These are phyloP conservation scores for Drosophila subobscura DNA, from an alignment of 1,140 invertebrate species.

Conservation along the genomic window DNA sequence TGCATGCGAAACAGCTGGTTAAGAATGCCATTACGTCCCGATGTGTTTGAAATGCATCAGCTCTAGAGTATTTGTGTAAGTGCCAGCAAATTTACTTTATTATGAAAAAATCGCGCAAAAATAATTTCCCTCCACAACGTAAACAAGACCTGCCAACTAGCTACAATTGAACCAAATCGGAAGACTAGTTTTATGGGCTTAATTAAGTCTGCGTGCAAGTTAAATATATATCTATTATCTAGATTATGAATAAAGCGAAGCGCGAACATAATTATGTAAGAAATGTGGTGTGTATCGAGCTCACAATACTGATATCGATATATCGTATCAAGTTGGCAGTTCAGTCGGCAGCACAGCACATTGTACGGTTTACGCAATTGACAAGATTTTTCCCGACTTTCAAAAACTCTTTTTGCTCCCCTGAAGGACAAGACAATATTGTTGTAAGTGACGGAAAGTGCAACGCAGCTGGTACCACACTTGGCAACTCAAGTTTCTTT, in stretches of 20 bases:
- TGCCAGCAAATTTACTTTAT: no score
- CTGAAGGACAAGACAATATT: conserved; percentile 13
- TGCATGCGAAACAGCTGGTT: no score
- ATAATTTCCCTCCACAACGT: conserved; percentile 49
- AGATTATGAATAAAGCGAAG: background rate
- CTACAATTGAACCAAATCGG: background rate
- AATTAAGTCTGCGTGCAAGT: no score
- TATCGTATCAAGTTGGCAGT: conserved; percentile 4
- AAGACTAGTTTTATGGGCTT: no score
- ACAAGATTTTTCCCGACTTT: conserved; percentile 24
- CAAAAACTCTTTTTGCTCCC: conserved; percentile 32
- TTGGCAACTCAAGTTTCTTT: background rate
- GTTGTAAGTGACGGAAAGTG: conserved; percentile 43
- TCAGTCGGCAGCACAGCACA: conserved; percentile 48
- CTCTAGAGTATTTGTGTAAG: no score
- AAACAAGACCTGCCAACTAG: conserved; percentile 18
- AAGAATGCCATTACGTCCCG: no score
- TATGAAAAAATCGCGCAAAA: conserved; percentile 42
- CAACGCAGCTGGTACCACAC: no score
- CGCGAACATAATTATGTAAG: background rate
- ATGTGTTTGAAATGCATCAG: no score
- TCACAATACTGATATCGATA: conserved; percentile 22
- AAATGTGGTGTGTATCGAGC: background rate
- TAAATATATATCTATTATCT: no score
- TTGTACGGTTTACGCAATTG: conserved; percentile 77